phyloP scores from a whole-genome alignment of 2,113 vertebrate species.

The Tamias sibiricus region DNA sequence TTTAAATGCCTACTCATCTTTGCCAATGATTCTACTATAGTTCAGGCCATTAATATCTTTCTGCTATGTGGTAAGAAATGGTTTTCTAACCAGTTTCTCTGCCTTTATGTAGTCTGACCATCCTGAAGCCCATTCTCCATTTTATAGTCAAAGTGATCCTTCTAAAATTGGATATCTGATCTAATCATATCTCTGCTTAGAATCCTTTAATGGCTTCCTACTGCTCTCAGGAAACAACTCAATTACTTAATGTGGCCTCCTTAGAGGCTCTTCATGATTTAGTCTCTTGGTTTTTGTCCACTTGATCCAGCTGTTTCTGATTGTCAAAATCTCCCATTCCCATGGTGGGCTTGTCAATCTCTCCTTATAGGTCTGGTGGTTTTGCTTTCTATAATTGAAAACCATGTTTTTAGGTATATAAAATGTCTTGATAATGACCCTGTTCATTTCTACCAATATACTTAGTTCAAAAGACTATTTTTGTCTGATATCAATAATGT shows the following conservation, averaged over 20 bases:
- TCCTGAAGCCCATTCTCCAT: slow-evolving; percentile 24
- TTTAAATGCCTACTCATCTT: not conserved
- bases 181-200: slow-evolving; percentile 55
- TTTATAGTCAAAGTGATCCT: slow-evolving; percentile 37
- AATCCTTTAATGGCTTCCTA: slow-evolving; percentile 54
- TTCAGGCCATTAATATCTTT: not conserved
- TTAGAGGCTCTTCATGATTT: not conserved
- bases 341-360: not conserved
- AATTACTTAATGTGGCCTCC: slow-evolving; percentile 35
- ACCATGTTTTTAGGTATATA: slow-evolving; percentile 14
- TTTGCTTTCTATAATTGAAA: slow-evolving; percentile 63
- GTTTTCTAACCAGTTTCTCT: not conserved
- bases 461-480: slow-evolving; percentile 40
- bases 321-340: not conserved
- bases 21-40: not conserved
- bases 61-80: not conserved
- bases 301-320: slow-evolving; percentile 32
- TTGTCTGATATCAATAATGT: slow-evolving; percentile 19
- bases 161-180: slow-evolving; percentile 56
- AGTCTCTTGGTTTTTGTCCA: not conserved
- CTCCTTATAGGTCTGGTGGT: not conserved
- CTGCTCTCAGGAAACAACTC: slow-evolving; percentile 54
- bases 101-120: slow-evolving; percentile 7
- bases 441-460: slow-evolving; percentile 33
- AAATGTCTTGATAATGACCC: not conserved